phyloP scores from a whole-genome alignment of 2,113 vertebrate species.

The Poecile atricapillus region DNA sequence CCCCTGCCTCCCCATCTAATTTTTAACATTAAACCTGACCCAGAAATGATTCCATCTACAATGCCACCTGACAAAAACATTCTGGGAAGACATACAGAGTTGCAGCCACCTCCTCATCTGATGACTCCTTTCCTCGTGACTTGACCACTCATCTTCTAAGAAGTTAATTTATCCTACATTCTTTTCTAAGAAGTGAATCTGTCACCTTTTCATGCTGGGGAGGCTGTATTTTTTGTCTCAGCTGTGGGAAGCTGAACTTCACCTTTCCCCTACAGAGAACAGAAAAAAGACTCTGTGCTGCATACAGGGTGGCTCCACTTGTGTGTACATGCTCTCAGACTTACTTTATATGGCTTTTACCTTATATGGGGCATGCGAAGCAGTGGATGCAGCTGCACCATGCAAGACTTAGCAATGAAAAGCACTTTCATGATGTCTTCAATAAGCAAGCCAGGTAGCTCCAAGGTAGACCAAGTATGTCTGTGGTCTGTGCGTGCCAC shows the following conservation, averaged over 20 bases:
- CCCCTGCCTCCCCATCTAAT: rapidly evolving
- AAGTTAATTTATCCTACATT: background rate
- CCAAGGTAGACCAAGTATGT: background rate
- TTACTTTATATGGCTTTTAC: background rate
- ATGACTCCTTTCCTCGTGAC: background rate
- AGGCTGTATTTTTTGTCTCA: background rate
- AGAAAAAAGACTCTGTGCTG: background rate
- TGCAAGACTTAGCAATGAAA: background rate
- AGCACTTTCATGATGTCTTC: background rate
- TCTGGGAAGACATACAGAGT: background rate
- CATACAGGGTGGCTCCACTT: background rate
- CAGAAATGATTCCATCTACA: background rate
- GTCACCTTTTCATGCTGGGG: background rate
- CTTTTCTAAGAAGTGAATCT: background rate
- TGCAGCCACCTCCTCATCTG: background rate
- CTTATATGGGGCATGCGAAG: background rate
- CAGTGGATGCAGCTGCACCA: background rate
- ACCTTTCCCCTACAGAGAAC: background rate
- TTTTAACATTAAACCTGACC: background rate
- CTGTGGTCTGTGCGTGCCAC: too few species aligned
- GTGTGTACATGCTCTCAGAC: background rate
- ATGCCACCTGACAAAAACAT: background rate
- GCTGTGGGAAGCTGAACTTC: background rate
- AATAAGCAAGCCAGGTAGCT: background rate
- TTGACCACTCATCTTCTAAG: background rate